phyloP scores from a whole-genome alignment of 2,113 vertebrate genomes.

The Gasterosteus aculeatus region DNA sequence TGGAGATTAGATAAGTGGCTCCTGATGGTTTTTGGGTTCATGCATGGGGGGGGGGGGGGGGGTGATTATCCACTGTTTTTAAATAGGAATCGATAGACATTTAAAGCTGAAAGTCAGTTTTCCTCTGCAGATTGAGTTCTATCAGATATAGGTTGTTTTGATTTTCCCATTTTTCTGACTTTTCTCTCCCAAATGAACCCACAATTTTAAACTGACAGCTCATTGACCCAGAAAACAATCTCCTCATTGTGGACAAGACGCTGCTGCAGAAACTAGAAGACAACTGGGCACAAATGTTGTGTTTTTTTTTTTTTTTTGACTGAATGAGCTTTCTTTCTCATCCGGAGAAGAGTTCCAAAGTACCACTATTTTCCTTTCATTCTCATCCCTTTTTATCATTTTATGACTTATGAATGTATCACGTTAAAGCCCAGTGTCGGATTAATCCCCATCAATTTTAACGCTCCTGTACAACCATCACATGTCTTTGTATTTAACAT shows the following conservation, averaged over 20 bases:
- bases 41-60: neutral
- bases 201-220: neutral
- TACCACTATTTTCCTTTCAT: neutral
- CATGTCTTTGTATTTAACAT: constrained; percentile 18
- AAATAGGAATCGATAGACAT: neutral
- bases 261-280: neutral
- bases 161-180: neutral
- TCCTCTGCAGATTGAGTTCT: neutral
- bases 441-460: neutral
- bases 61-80: neutral
- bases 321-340: neutral
- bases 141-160: neutral
- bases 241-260: neutral
- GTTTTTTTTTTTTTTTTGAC: neutral
- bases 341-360: neutral
- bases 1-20: neutral
- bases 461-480: neutral
- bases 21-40: neutral
- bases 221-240: neutral
- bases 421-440: neutral
- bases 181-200: neutral
- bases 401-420: neutral
- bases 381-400: neutral
- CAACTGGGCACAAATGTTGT: neutral
- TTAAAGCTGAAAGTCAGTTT: neutral